Evolutionary conservation across 1,140 invertebrate species (phyloP).

Genomic region (Zaprionus davidi): DNA sequence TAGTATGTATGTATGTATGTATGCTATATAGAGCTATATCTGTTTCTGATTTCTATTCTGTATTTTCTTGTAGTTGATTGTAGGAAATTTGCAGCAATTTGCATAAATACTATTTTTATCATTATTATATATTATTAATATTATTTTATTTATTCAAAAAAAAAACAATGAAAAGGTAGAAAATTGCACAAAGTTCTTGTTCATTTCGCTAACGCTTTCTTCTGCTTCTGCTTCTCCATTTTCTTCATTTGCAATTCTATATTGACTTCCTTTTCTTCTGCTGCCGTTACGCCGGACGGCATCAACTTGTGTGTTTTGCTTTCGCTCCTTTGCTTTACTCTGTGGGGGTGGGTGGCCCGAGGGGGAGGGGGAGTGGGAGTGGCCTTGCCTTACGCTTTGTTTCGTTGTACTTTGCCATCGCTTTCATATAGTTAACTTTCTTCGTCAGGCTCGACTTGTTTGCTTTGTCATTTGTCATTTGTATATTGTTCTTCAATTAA

Average conservation of each 20-base stretch:
- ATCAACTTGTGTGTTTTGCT: slow-evolving; percentile 27
- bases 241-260: background rate
- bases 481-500: slow-evolving; percentile 30
- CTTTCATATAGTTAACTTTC: slow-evolving; percentile 57
- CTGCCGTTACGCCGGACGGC: slow-evolving; percentile 43
- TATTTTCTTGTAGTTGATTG: slow-evolving; percentile 53
- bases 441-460: slow-evolving; percentile 26
- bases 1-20: slow-evolving; percentile 18
- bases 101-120: slow-evolving; percentile 46
- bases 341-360: background rate
- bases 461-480: slow-evolving; percentile 6
- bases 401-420: slow-evolving; percentile 65
- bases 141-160: slow-evolving; percentile 19
- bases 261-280: background rate
- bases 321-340: background rate
- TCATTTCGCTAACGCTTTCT: slow-evolving; percentile 3
- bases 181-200: slow-evolving; percentile 12
- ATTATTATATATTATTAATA: slow-evolving; percentile 12
- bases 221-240: background rate
- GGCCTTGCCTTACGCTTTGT: slow-evolving; percentile 34
- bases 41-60: background rate
- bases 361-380: background rate
- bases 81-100: slow-evolving; percentile 66
- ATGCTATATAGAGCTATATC: slow-evolving; percentile 18
- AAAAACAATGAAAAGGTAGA: slow-evolving; percentile 3